phyloP scores from a whole-genome alignment of 2,113 vertebrate genomes.

The Mus spicilegus region DNA sequence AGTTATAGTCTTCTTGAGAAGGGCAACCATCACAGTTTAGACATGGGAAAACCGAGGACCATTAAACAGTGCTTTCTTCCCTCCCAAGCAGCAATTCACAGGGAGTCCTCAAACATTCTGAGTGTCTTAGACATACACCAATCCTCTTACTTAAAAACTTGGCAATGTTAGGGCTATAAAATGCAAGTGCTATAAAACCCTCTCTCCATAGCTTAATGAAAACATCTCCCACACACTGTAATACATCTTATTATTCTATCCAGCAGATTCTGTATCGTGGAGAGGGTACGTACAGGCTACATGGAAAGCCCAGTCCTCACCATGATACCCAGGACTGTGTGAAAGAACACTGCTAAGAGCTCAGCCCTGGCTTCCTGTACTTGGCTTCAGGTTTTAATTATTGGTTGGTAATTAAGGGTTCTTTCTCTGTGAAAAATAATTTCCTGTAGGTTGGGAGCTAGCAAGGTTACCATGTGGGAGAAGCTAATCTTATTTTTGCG shows the following conservation, averaged over 20 bases:
- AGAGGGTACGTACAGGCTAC: conserved; percentile 43
- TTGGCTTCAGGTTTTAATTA: conserved; percentile 83
- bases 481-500: conserved; percentile 73
- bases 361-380: conserved; percentile 58
- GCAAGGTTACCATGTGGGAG: conserved; percentile 80
- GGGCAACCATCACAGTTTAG: background rate
- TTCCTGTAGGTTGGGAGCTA: conserved; percentile 82
- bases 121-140: conserved; percentile 52
- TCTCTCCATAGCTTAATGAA: conserved; percentile 74
- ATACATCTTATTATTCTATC: conserved; percentile 67
- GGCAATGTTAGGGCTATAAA: conserved; percentile 61
- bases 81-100: background rate
- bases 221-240: conserved; percentile 62
- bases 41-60: conserved; percentile 6
- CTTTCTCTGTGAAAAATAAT: conserved; percentile 78
- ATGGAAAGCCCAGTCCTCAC: conserved; percentile 40
- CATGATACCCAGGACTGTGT: background rate
- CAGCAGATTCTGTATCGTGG: conserved; percentile 46
- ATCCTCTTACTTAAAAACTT: conserved; percentile 64
- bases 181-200: conserved; percentile 49
- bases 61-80: background rate
- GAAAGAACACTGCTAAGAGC: conserved; percentile 66
- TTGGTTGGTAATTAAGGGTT: conserved; percentile 81
- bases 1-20: background rate
- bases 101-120: conserved; percentile 39